Base-by-base conservation (phyloP, 2,113 vertebrate species). In the Gulo gulo region DNA sequence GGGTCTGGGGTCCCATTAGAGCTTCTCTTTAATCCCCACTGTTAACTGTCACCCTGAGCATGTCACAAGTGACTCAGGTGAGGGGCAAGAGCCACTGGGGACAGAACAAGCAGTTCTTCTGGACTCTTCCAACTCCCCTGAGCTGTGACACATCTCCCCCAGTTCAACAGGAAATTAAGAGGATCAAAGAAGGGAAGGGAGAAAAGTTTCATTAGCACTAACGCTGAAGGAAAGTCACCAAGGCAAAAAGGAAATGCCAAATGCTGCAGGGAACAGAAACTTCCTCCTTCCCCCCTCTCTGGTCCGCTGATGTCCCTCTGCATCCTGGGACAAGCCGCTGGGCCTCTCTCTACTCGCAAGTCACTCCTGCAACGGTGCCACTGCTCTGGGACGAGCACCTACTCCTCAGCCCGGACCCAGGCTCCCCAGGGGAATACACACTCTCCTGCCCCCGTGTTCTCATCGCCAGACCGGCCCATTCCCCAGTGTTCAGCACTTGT, bases 301-400 rank as follows among this genome's bases (percentile, higher is more conserved):
- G 6, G 4, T 20, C 78, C 7, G 11, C 20, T 13, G 73, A n/a
- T 13, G 8, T 0, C 52, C 29, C 12, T 18, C 6, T 7, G 34
- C 18, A 36, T 21, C 20, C 52, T 7, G 39, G 86, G 55, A 21
- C 45, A n/a, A 26, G 26, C 39, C 0, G 4, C 26, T 23, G 4
- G 24, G 52, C 14, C 21, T 2, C 36, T 11, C 21, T 1, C 23
- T 15, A 39, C 74, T 76, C 4, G 0, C 8, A 69, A 69, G 34
- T 76, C 42, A 47, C 15, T 73, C 50, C 23, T 34, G 26, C 0
- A 0, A 50, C 0, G 2, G 14, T 3, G 8, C 31, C 87, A 9
- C 31, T 1, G 7, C 42, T 24, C 42, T 0, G 2, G 34, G 21
- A 18, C 0, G 6, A 29, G 7, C 1, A 59, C 74, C 55, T 11